Evolutionary conservation across 2,113 vertebrate genomes (phyloP).

Genomic region (Cebus imitator): DNA sequence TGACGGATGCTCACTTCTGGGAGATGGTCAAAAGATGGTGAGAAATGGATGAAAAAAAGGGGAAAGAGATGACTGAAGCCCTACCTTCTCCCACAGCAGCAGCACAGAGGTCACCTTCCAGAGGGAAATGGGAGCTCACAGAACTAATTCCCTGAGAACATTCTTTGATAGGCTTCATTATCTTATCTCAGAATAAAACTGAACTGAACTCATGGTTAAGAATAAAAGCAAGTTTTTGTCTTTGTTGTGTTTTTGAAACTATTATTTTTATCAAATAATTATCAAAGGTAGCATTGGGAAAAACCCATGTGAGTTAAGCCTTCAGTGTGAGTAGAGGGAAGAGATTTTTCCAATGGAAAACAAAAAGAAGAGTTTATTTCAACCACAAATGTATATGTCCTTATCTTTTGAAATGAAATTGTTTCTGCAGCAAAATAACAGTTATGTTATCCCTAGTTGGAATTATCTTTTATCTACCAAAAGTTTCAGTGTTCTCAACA

Average conservation of each 20-base stretch:
- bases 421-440: conserved; percentile 52
- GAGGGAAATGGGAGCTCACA: background rate
- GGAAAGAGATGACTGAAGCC: background rate
- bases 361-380: conserved; percentile 18
- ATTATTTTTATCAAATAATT: background rate
- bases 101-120: background rate
- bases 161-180: background rate
- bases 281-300: background rate
- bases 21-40: background rate
- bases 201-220: background rate
- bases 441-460: background rate
- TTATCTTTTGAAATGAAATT: conserved; percentile 19
- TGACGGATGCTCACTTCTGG: background rate
- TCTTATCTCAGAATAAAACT: background rate
- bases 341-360: background rate
- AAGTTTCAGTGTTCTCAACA: conserved; percentile 38
- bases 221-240: background rate
- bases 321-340: background rate
- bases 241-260: background rate
- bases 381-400: conserved; percentile 18
- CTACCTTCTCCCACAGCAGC: background rate
- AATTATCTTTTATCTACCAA: conserved; percentile 57
- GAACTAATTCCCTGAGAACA: background rate
- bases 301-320: background rate
- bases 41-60: background rate